Evolutionary conservation across 1,140 invertebrate genomes (phyloP).

Genomic region (Coptotermes formosanus): DNA sequence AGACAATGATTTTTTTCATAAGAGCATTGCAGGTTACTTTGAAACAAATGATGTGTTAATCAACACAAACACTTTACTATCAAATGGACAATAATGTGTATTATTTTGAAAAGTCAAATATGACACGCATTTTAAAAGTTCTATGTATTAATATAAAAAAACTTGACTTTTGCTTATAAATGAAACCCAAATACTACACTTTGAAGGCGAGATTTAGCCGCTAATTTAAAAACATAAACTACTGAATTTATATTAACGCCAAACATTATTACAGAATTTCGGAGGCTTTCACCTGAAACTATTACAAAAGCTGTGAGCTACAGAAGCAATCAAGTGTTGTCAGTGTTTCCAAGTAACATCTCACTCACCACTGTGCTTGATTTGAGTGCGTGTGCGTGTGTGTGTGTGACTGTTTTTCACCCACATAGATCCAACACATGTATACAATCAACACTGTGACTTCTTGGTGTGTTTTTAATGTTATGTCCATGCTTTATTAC

Average conservation of each 20-base stretch:
- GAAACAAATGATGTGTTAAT: neutral
- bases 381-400: neutral
- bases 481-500: neutral
- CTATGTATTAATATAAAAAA: neutral
- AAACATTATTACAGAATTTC: neutral
- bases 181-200: conserved; percentile 2
- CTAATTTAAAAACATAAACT: neutral
- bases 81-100: neutral
- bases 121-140: neutral
- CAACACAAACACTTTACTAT: neutral
- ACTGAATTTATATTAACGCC: neutral
- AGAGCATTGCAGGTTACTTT: neutral
- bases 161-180: neutral
- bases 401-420: neutral
- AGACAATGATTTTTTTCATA: neutral
- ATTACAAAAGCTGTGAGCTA: neutral
- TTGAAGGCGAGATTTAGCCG: neutral
- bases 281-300: too few species aligned
- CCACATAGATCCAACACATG: neutral
- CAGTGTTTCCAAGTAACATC: neutral
- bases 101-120: neutral
- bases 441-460: neutral
- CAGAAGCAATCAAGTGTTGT: neutral
- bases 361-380: conserved; percentile 16
- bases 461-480: neutral